phyloP scores from a whole-genome alignment of 2,888 invertebrate genomes.

The Pseudococcus jackbeardsleyi region DNA sequence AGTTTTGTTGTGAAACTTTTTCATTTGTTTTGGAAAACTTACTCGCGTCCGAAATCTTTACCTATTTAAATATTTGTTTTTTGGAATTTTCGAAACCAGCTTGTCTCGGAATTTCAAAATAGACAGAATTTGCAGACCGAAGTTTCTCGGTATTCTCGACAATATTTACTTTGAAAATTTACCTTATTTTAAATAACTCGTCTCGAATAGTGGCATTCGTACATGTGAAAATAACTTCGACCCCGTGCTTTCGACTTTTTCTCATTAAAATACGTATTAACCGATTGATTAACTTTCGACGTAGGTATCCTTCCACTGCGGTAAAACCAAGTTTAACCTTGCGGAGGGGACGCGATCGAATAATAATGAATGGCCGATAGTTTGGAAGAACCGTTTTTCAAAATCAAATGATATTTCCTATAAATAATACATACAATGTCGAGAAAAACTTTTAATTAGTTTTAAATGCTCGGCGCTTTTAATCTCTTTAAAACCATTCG shows the following conservation, averaged over 20 bases:
- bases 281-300: not conserved
- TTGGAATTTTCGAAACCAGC: not conserved
- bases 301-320: not conserved
- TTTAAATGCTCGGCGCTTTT: slow-evolving; percentile 42
- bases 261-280: not conserved
- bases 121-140: not conserved
- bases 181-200: too few species aligned
- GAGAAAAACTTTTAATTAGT: slow-evolving; percentile 55
- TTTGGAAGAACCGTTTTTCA: slow-evolving; percentile 3
- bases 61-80: not conserved
- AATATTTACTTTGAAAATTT: not conserved
- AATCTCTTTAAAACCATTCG: slow-evolving; percentile 49
- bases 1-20: not conserved
- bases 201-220: not conserved
- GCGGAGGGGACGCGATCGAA: not conserved
- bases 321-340: not conserved
- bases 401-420: slow-evolving; percentile 30
- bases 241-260: not conserved
- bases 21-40: not conserved
- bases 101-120: not conserved
- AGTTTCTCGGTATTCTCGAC: not conserved
- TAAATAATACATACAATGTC: slow-evolving; percentile 45
- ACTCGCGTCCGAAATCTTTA: not conserved
- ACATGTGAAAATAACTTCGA: not conserved
- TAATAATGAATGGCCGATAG: slow-evolving; percentile 31